A percentile compares a stretch with the other conserved stretches of the same genome.
Evolutionary conservation across 2,888 invertebrate species (phyloP).

Genomic region (Anthrax anthrax): DNA sequence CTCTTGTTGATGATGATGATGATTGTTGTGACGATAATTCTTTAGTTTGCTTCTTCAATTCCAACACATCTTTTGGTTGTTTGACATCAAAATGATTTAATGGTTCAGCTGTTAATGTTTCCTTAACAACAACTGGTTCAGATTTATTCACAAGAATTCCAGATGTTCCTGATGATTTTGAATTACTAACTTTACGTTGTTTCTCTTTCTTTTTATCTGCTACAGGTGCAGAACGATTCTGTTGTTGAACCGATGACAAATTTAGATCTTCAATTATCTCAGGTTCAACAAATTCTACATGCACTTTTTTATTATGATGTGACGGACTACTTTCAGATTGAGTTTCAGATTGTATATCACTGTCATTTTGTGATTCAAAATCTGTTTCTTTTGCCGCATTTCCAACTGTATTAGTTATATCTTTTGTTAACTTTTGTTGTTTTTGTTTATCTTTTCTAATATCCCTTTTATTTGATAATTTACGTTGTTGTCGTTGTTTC

Average conservation of each 20-base stretch:
- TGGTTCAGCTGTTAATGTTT: conserved; percentile 25
- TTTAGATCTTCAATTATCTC: conserved; percentile 21
- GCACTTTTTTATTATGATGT: conserved; percentile 13
- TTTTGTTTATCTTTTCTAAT: conserved; percentile 29
- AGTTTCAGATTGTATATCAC: conserved; percentile 10
- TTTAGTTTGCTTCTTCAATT: conserved; percentile 26
- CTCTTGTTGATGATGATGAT: conserved; percentile 17
- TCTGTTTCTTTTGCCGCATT: conserved; percentile 16
- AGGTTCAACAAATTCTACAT: conserved; percentile 31
- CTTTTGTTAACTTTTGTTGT: conserved; percentile 18
- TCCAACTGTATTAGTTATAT: conserved; percentile 19
- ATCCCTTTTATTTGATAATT: conserved; percentile 25
- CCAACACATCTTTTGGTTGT: conserved; percentile 64
- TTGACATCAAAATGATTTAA: conserved; percentile 63
- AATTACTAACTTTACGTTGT: conserved; percentile 15
- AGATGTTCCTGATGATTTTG: conserved; percentile 12
- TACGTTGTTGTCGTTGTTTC: conserved; percentile 12
- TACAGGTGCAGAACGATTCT: conserved; percentile 7
- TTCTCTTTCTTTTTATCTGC: background rate
- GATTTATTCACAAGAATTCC: conserved; percentile 32
- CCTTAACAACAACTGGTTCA: conserved; percentile 21
- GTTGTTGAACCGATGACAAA: conserved; percentile 7
- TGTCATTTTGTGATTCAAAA: conserved; percentile 9
- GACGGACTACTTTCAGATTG: conserved; percentile 11
- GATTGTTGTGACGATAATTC: conserved; percentile 16